These are phyloP conservation scores for Polyploca ridens DNA, from an alignment of 2,888 invertebrate genomes.

Conservation along the genomic window DNA sequence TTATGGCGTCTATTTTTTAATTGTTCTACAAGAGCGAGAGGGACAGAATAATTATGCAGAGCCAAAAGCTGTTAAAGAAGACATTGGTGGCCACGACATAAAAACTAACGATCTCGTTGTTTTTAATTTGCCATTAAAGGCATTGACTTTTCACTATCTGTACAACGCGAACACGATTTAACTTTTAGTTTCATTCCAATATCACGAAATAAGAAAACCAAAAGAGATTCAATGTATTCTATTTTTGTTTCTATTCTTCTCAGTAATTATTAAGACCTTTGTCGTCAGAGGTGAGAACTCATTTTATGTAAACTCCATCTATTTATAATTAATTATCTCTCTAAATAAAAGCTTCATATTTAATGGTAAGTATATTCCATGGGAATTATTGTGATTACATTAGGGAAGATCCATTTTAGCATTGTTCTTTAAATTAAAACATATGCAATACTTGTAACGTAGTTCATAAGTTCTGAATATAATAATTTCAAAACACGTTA, in stretches of 20 bases:
- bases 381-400: no score
- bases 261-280: no score
- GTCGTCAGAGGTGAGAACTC: no score
- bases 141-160: slow-evolving; percentile 22
- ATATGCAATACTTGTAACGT: not conserved
- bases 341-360: no score
- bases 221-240: not conserved
- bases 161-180: not conserved
- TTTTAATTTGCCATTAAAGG: slow-evolving; percentile 26
- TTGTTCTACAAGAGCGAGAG: slow-evolving; percentile 18
- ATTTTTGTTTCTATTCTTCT: not conserved
- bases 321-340: no score
- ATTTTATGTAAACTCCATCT: no score
- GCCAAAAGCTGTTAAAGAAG: slow-evolving; percentile 28
- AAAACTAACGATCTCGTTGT: slow-evolving; percentile 36
- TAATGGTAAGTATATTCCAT: no score
- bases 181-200: not conserved
- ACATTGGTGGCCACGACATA: slow-evolving; percentile 33
- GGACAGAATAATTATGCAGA: slow-evolving; percentile 4
- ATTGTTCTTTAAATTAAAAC: not conserved
- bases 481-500: not conserved
- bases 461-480: not conserved
- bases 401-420: no score
- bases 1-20: slow-evolving; percentile 30
- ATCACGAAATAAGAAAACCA: not conserved